These are phyloP conservation scores for Cyphomyrmex costatus DNA, from an alignment of 1,140 invertebrate genomes.

Conservation along the genomic window DNA sequence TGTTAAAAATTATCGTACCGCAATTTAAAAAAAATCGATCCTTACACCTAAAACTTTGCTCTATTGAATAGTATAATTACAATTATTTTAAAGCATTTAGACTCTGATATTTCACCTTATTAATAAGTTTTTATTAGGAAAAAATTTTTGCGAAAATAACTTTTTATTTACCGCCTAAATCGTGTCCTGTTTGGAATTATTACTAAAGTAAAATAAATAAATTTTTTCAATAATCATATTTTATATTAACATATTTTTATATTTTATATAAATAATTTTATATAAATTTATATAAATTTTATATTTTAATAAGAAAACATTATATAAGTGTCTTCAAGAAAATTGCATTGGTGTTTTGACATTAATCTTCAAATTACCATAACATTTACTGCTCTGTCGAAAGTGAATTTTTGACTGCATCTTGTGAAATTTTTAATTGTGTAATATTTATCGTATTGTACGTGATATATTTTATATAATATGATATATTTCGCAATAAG, in stretches of 20 bases:
- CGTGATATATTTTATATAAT: neutral
- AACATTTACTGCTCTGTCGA: neutral
- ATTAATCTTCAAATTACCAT: neutral
- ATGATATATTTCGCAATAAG: neutral
- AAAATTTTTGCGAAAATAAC: constrained; percentile 4
- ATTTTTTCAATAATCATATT: neutral
- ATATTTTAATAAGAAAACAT: neutral
- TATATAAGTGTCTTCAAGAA: too few species aligned
- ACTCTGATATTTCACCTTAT: too few species aligned
- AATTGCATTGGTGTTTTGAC: neutral
- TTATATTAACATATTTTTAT: neutral
- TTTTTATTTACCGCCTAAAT: neutral
- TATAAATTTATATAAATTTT: too few species aligned
- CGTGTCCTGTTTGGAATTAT: neutral
- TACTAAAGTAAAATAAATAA: neutral
- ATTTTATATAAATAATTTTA: too few species aligned
- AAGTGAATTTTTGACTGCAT: neutral
- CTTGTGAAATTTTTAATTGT: constrained; percentile 3
- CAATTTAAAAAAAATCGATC: too few species aligned
- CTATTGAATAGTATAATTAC: too few species aligned
- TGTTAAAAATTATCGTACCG: too few species aligned
- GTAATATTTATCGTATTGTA: neutral
- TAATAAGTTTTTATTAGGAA: neutral
- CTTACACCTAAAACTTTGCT: too few species aligned
- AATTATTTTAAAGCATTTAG: too few species aligned